phyloP scores from a whole-genome alignment of 2,113 vertebrate genomes.

The Salvelinus alpinus region DNA sequence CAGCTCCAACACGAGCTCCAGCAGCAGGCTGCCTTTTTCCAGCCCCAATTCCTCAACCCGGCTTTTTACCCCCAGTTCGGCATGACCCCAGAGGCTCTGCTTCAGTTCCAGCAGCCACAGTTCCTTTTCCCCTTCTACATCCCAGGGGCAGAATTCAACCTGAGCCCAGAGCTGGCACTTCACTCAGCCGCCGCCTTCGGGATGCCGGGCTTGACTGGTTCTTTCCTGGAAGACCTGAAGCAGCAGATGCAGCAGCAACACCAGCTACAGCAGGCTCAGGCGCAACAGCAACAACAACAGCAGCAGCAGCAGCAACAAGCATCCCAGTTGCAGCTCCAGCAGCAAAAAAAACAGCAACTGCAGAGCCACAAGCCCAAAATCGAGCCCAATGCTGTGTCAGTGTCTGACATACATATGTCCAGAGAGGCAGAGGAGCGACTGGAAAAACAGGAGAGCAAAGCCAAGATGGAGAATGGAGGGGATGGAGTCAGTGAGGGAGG shows the following conservation, averaged over 20 bases:
- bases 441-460: conserved; percentile 87
- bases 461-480: conserved; percentile 84
- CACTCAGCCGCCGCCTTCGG: conserved; percentile 92
- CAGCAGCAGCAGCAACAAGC: conserved; percentile 84
- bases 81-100: conserved; percentile 93
- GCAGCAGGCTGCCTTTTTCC: conserved; percentile 97
- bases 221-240: conserved; percentile 94
- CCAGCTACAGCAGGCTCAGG: conserved; percentile 88
- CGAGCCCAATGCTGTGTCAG: conserved; percentile 75
- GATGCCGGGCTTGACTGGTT: conserved; percentile 94
- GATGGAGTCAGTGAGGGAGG: conserved; percentile 78
- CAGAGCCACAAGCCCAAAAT: conserved; percentile 83
- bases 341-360: conserved; percentile 77
- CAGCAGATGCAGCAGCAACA: conserved; percentile 98
- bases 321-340: conserved; percentile 79
- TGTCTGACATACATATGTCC: conserved; percentile 78
- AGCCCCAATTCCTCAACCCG: conserved; percentile 96
- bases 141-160: conserved; percentile 94
- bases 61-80: conserved; percentile 97
- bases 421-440: conserved; percentile 87
- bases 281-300: conserved; percentile 29
- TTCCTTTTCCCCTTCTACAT: conserved; percentile 99
- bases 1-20: conserved; percentile 97
- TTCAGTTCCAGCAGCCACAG: conserved; percentile 98
- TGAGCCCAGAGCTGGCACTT: conserved; percentile 92